Evolutionary conservation across 1,140 invertebrate species (phyloP).

Genomic region (Akabosia matsudoensis): DNA sequence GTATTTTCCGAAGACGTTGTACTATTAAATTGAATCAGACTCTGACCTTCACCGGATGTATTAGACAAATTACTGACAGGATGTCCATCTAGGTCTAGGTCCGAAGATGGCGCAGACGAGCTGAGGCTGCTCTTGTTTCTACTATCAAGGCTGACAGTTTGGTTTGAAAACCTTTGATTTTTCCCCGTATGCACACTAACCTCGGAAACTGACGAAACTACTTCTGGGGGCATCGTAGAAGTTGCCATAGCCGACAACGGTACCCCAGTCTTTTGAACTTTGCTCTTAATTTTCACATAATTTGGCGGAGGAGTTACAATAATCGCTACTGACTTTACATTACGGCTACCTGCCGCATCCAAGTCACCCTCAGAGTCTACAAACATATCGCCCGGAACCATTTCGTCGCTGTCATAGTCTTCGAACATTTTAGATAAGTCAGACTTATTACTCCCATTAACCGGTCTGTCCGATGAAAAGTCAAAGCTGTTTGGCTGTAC

Average conservation of each 20-base stretch:
- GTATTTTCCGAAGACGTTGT: neutral
- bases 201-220: neutral
- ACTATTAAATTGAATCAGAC: neutral
- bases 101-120: too few species aligned
- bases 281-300: conserved; percentile 14
- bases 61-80: neutral
- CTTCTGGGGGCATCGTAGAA: neutral
- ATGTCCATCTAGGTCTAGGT: too few species aligned
- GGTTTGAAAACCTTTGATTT: neutral
- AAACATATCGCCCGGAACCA: neutral
- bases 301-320: conserved; percentile 41
- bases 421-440: neutral
- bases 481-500: neutral
- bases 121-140: too few species aligned
- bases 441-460: neutral
- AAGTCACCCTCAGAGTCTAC: conserved; percentile 27
- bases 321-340: conserved; percentile 42
- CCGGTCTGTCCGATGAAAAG: neutral
- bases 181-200: neutral
- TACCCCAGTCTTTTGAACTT: neutral
- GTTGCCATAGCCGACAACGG: neutral
- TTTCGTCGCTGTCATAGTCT: neutral
- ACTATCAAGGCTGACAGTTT: too few species aligned
- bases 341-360: conserved; percentile 27
- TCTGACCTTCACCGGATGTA: neutral